Conservation (phyloP, 2,888 invertebrate species). For the Galeruca laticollis region DNA sequence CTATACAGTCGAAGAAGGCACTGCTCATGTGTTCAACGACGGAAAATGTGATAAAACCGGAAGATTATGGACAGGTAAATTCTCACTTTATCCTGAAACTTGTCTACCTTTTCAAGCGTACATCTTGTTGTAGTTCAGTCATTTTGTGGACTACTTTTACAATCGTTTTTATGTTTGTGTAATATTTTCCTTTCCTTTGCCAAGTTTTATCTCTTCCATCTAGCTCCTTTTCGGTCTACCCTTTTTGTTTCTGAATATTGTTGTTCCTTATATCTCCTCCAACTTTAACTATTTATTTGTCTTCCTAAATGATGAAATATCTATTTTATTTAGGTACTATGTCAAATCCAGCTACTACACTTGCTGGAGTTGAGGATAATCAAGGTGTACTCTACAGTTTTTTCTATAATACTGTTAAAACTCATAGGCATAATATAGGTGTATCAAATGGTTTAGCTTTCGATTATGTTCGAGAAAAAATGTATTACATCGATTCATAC, state of each 20-base stretch:
- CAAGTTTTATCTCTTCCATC: too few species aligned
- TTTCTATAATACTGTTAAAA: constrained; percentile 45
- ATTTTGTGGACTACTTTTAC: too few species aligned
- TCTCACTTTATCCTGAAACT: too few species aligned
- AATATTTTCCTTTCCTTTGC: too few species aligned
- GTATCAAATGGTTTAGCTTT: constrained; percentile 79
- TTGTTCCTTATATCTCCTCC: background rate
- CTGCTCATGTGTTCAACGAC: constrained; percentile 79
- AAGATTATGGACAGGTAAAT: constrained; percentile 72
- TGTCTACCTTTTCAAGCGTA: too few species aligned
- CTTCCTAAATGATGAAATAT: background rate
- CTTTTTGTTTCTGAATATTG: background rate
- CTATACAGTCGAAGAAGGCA: constrained; percentile 70
- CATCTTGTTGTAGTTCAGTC: too few species aligned
- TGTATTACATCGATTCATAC: constrained; percentile 83
- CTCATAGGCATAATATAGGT: constrained; percentile 49
- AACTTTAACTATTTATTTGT: background rate
- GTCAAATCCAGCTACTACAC: constrained; percentile 47
- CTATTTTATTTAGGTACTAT: constrained; percentile 54
- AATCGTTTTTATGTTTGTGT: too few species aligned
- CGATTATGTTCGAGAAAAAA: constrained; percentile 74
- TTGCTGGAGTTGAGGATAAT: constrained; percentile 39
- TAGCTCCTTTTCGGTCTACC: constrained; percentile 6
- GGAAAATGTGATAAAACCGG: constrained; percentile 83
- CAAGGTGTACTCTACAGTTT: constrained; percentile 53